Evolutionary conservation across 2,113 vertebrate species (phyloP).

Genomic region (Castor canadensis): DNA sequence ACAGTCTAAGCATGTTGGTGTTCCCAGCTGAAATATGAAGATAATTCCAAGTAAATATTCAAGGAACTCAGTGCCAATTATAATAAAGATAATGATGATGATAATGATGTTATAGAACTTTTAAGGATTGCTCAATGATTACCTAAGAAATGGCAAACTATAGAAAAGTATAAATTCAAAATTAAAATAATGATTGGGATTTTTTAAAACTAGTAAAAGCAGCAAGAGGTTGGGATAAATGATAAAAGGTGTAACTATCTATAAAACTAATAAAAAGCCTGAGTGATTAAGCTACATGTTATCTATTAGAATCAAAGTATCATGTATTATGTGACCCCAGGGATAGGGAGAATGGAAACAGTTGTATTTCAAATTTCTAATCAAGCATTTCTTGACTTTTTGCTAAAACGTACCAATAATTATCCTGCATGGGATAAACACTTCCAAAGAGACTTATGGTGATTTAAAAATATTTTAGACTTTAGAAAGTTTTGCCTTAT

Average conservation of each 20-base stretch:
- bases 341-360: not conserved
- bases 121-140: not conserved
- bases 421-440: not conserved
- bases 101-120: not conserved
- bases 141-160: not conserved
- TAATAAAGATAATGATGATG: not conserved
- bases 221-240: not conserved
- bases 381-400: not conserved
- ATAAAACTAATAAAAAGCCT: not conserved
- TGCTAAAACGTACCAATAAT: not conserved
- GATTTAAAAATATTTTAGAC: not conserved
- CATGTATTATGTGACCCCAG: not conserved
- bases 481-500: not conserved
- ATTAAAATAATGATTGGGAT: conserved; percentile 9
- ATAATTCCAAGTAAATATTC: not conserved
- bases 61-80: not conserved
- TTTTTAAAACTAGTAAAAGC: not conserved
- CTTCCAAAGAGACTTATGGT: not conserved
- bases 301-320: not conserved
- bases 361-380: not conserved
- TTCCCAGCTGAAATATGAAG: not conserved
- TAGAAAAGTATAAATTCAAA: not conserved
- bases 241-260: not conserved
- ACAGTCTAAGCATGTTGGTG: not conserved
- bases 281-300: not conserved